phyloP scores from a whole-genome alignment of 2,888 invertebrate species.

The Melikaiella ostensackeni region DNA sequence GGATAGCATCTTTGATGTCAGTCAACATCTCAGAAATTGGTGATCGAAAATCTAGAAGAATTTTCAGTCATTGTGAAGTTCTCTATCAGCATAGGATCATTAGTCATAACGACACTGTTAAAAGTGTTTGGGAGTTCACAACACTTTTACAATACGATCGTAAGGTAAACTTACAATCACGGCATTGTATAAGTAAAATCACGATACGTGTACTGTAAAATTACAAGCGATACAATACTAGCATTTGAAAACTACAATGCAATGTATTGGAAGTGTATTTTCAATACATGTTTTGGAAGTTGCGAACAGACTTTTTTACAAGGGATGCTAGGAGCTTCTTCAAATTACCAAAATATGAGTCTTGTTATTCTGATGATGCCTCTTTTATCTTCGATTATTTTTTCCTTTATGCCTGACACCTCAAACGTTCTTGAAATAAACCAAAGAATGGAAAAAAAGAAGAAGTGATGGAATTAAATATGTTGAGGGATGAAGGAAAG shows the following conservation, averaged over 20 bases:
- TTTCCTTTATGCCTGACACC: slow-evolving; percentile 42
- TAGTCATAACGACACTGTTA: no score
- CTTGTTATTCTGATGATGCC: slow-evolving; percentile 19
- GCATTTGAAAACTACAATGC: no score
- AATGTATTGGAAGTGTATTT: no score
- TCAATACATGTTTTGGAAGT: no score
- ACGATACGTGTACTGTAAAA: no score
- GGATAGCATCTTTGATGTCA: not conserved
- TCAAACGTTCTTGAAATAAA: not conserved
- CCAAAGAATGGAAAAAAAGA: not conserved
- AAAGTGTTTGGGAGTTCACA: no score
- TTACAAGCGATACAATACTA: no score
- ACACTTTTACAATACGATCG: no score
- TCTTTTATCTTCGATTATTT: not conserved
- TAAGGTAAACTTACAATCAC: no score
- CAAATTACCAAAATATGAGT: slow-evolving; percentile 26
- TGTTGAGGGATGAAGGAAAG: not conserved
- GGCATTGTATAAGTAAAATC: no score
- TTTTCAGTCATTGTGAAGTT: slow-evolving; percentile 9
- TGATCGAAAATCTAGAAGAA: not conserved
- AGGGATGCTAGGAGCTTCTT: slow-evolving; percentile 2
- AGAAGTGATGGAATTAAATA: not conserved
- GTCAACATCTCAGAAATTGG: slow-evolving; percentile 16
- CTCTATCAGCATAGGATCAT: not conserved
- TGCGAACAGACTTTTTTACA: no score